Evolutionary conservation across 2,113 vertebrate genomes (phyloP).

Genomic region (Pristiophorus japonicus): DNA sequence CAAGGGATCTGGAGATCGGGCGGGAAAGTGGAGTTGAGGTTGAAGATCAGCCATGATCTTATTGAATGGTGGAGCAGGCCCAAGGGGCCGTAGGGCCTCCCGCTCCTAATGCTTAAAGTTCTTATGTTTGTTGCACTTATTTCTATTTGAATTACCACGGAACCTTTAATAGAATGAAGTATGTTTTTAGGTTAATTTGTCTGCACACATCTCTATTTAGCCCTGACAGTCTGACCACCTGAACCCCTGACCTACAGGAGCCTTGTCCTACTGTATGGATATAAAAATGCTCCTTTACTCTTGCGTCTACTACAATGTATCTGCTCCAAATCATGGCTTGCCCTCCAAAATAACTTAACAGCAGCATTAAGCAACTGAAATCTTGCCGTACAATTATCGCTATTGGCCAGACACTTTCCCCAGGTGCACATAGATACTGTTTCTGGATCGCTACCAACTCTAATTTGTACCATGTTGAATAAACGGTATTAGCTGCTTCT

Average conservation of each 20-base stretch:
- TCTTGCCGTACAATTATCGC: neutral
- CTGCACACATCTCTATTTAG: neutral
- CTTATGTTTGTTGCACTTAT: too few relatives aligned
- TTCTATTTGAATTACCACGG: neutral
- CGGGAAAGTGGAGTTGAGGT: too few relatives aligned
- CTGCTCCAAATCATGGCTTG: neutral
- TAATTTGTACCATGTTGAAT: neutral
- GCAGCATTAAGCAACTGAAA: neutral
- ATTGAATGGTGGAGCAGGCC: too few relatives aligned
- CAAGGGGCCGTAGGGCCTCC: too few relatives aligned
- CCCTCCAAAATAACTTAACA: neutral
- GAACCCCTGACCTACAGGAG: too few relatives aligned
- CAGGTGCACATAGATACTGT: neutral
- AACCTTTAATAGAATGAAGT: neutral
- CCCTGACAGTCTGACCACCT: neutral
- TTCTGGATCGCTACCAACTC: neutral
- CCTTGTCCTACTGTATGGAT: neutral
- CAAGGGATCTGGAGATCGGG: too few relatives aligned
- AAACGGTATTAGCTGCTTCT: too few relatives aligned
- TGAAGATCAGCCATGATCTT: too few relatives aligned
- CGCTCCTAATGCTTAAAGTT: too few relatives aligned
- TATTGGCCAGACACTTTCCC: neutral
- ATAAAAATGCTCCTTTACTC: neutral
- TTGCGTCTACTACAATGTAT: neutral
- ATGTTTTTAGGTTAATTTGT: neutral